These are phyloP conservation scores for Glaucopsyche alexis DNA, from an alignment of 2,888 invertebrate genomes.

Conservation along the genomic window DNA sequence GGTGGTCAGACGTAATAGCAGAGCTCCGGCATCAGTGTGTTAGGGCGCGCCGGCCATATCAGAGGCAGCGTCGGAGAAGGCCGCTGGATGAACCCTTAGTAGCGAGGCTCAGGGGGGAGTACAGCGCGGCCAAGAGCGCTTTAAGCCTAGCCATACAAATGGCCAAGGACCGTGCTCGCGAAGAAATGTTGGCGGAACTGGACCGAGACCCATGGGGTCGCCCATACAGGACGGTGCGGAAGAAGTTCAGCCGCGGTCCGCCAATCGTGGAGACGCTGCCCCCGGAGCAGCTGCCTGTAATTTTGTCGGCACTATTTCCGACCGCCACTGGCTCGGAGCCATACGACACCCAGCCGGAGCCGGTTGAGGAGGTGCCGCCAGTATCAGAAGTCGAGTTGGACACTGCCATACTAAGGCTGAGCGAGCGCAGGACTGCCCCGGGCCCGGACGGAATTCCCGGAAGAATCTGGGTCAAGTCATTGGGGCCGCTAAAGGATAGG, in stretches of 20 bases:
- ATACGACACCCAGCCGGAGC: no score
- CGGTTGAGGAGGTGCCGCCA: no score
- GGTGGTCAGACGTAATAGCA: constrained; percentile 36
- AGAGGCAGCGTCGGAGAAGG: constrained; percentile 32
- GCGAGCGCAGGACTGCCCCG: no score
- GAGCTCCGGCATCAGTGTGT: background rate
- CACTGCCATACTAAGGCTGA: no score
- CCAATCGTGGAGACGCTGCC: constrained; percentile 17
- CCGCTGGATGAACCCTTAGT: constrained; percentile 31
- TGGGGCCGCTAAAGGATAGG: background rate
- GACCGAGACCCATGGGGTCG: constrained; percentile 35
- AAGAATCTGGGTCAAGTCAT: background rate
- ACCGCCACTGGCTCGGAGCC: background rate
- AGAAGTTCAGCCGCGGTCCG: constrained; percentile 31
- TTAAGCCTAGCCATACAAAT: constrained; percentile 27
- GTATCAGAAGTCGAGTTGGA: no score
- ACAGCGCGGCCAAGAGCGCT: background rate
- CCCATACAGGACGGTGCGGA: constrained; percentile 33
- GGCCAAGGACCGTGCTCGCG: constrained; percentile 31
- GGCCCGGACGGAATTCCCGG: background rate
- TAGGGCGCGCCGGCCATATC: constrained; percentile 11
- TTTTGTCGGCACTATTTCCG: constrained; percentile 20
- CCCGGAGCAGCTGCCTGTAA: background rate
- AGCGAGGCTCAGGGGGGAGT: constrained; percentile 24
- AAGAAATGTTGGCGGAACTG: constrained; percentile 6